These are phyloP conservation scores for Murina feae DNA, from an alignment of 2,113 vertebrate species.

Conservation along the genomic window DNA sequence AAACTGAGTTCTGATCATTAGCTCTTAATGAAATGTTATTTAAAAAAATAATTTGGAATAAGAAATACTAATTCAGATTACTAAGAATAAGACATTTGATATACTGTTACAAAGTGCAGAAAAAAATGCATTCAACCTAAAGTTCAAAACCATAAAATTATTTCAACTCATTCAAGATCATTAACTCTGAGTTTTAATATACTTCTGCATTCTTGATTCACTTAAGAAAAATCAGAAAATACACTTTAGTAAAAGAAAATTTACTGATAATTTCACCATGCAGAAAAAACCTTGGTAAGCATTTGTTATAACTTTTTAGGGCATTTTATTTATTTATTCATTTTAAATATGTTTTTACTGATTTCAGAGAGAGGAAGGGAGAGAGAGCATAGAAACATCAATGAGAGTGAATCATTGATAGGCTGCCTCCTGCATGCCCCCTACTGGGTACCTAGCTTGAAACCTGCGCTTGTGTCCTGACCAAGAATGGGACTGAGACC, in stretches of 20 bases:
- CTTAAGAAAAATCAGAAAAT: constrained; percentile 23
- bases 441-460: too few relatives aligned
- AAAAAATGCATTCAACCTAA: neutral
- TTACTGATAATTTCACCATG: neutral
- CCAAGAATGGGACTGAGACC: too few relatives aligned
- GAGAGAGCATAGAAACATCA: too few relatives aligned
- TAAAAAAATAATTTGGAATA: neutral
- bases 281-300: neutral
- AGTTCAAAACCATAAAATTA: neutral
- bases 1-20: neutral
- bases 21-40: neutral
- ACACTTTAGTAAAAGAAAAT: neutral
- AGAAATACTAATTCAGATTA: neutral
- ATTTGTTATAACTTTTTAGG: neutral
- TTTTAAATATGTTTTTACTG: too few relatives aligned
- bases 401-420: too few relatives aligned
- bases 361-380: too few relatives aligned
- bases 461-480: too few relatives aligned
- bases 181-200: neutral
- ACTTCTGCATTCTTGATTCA: neutral
- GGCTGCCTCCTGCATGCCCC: too few relatives aligned
- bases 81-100: neutral
- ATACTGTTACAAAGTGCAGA: neutral
- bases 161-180: neutral
- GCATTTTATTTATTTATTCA: neutral